Evolutionary conservation across 2,888 invertebrate genomes (phyloP).

Genomic region (Hypercompe scribonia): DNA sequence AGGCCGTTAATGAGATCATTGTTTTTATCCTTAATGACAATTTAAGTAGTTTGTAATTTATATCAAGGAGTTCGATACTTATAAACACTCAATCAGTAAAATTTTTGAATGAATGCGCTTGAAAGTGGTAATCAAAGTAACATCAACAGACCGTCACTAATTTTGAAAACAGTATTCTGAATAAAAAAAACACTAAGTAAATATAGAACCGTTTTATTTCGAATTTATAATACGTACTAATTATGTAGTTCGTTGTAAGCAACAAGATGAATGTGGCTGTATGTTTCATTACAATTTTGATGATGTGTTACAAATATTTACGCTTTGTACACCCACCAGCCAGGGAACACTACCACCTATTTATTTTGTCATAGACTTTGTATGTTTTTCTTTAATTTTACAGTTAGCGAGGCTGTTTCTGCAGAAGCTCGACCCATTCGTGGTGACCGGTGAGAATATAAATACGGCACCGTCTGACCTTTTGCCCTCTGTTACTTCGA

Average conservation of each 20-base stretch:
- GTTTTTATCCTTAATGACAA: too few relatives aligned
- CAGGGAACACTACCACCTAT: neutral
- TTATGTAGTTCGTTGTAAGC: neutral
- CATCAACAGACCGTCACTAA: neutral
- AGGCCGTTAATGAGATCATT: too few relatives aligned
- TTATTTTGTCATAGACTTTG: neutral
- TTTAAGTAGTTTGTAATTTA: too few relatives aligned
- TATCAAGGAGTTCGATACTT: too few relatives aligned
- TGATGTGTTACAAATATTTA: neutral
- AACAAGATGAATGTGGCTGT: too few relatives aligned
- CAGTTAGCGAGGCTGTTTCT: slow-evolving; percentile 74
- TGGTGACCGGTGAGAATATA: slow-evolving; percentile 48
- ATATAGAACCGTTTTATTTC: too few relatives aligned
- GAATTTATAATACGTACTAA: neutral
- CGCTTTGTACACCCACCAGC: neutral
- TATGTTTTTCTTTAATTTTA: neutral
- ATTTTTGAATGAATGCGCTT: neutral
- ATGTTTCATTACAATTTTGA: neutral
- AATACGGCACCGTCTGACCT: slow-evolving; percentile 45
- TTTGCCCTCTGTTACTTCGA: slow-evolving; percentile 61
- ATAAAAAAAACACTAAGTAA: neutral
- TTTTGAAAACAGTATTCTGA: neutral
- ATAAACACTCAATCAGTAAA: too few relatives aligned
- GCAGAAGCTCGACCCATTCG: slow-evolving; percentile 72
- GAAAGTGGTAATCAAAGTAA: neutral